A percentile compares a stretch with the other conserved stretches of the same genome.
Conservation (phyloP, 2,888 invertebrate species). For the Thalpophila matura region DNA sequence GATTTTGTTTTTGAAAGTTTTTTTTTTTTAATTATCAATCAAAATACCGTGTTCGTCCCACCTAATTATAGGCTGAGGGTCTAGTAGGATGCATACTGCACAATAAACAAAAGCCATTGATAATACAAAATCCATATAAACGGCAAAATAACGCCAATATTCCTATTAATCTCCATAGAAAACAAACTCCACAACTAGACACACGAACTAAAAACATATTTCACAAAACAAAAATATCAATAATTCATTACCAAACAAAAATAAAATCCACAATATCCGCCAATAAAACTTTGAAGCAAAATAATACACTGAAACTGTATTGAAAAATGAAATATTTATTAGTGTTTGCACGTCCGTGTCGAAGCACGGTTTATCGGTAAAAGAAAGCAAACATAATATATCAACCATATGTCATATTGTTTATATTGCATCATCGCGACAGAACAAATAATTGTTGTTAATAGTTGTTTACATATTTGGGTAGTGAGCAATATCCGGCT, state of each 20-base stretch:
- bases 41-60: too few relatives aligned
- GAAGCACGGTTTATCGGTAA: not conserved
- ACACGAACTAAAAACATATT: slow-evolving; percentile 16
- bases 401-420: slow-evolving; percentile 1
- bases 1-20: too few relatives aligned
- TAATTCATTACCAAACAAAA: slow-evolving; percentile 44
- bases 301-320: slow-evolving; percentile 4
- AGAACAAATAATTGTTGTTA: slow-evolving; percentile 14
- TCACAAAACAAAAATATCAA: slow-evolving; percentile 25
- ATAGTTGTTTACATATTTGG: slow-evolving; percentile 1
- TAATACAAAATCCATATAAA: not conserved
- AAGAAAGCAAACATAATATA: not conserved
- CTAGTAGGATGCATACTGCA: too few relatives aligned
- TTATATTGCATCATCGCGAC: slow-evolving; percentile 1
- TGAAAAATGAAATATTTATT: slow-evolving; percentile 4
- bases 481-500: not conserved
- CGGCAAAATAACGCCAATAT: not conserved
- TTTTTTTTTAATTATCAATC: too few relatives aligned
- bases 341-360: slow-evolving; percentile 15
- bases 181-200: slow-evolving; percentile 2
- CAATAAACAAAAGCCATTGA: not conserved
- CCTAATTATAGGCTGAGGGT: too few relatives aligned
- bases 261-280: slow-evolving; percentile 5
- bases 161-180: not conserved
- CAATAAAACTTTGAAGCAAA: slow-evolving; percentile 25